phyloP scores from a whole-genome alignment of 2,113 vertebrate species.

The Sinocyclocheilus maitianheensis region DNA sequence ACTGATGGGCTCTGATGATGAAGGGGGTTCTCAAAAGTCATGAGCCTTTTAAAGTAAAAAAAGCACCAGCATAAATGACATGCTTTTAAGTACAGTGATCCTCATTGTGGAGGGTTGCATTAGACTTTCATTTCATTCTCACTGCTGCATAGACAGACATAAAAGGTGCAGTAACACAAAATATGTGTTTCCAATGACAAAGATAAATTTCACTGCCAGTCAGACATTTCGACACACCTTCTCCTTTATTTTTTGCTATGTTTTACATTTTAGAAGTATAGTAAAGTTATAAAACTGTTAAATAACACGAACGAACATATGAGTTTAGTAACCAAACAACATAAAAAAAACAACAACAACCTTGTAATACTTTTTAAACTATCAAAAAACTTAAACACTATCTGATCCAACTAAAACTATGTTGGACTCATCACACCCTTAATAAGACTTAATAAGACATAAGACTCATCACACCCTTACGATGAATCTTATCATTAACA shows the following conservation, averaged over 20 bases:
- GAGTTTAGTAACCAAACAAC: no score
- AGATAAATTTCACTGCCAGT: not conserved
- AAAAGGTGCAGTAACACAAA: not conserved
- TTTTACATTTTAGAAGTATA: not conserved
- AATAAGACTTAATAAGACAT: no score
- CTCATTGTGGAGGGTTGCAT: not conserved
- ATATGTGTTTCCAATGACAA: not conserved
- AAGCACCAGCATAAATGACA: not conserved
- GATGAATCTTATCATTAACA: no score
- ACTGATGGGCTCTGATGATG: conserved; percentile 15
- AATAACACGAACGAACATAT: no score
- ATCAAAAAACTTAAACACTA: no score
- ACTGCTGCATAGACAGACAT: not conserved
- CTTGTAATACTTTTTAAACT: no score
- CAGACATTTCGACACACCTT: not conserved
- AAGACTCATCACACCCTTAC: no score
- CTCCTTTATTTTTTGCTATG: not conserved
- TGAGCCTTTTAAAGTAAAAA: not conserved
- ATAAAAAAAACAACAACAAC: no score
- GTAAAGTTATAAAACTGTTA: no score
- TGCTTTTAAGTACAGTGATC: conserved; percentile 22
- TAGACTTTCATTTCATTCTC: not conserved
- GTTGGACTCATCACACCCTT: no score
- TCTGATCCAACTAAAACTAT: no score
- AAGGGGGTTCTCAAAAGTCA: not conserved